Conservation (phyloP, 2,113 vertebrate genomes). For the Cathartes aura region DNA sequence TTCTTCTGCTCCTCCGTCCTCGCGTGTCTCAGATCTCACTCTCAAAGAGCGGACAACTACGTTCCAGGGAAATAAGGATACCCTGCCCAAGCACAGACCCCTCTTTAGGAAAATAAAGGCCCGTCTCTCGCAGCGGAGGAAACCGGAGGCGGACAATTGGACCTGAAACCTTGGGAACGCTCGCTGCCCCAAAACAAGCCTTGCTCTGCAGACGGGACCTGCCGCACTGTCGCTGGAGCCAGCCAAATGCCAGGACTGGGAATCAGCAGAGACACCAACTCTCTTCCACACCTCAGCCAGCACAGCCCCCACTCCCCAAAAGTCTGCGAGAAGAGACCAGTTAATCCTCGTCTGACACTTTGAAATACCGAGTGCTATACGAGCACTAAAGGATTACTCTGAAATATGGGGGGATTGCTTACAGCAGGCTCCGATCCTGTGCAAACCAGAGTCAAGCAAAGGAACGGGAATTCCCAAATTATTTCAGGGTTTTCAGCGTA, state of each 20-base stretch:
- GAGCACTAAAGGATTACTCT: background rate
- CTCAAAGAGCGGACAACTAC: background rate
- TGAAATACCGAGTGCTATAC: background rate
- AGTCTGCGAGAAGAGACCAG: background rate
- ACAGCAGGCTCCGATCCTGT: background rate
- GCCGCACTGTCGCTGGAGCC: background rate
- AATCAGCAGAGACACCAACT: background rate
- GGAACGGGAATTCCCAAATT: background rate
- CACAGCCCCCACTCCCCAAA: background rate
- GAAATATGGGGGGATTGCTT: background rate
- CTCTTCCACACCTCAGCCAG: background rate
- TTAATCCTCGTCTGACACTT: background rate
- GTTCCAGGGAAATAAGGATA: background rate
- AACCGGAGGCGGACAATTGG: accelerated
- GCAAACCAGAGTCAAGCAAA: background rate
- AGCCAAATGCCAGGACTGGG: background rate
- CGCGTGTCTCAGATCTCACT: accelerated
- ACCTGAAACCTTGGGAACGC: accelerated
- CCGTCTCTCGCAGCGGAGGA: background rate
- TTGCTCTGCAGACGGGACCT: background rate
- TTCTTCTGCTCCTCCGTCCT: background rate
- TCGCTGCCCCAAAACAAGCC: background rate
- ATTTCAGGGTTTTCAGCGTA: background rate
- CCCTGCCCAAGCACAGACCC: background rate
- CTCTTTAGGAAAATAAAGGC: background rate